Evolutionary conservation across 2,888 invertebrate species (phyloP).

Genomic region (Timema cristinae): DNA sequence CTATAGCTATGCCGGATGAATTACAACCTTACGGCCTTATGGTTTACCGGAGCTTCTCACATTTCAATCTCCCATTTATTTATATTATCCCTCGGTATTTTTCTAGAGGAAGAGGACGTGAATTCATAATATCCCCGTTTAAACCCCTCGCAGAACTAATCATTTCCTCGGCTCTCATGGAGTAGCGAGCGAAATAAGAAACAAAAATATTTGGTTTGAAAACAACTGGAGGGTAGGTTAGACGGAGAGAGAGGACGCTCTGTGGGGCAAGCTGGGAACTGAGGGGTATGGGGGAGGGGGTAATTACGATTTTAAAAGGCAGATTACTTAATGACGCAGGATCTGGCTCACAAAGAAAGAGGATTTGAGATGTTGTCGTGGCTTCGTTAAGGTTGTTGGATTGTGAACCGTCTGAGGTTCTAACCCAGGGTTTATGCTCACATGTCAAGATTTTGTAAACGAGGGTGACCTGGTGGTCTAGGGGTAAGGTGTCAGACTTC

Average conservation of each 20-base stretch:
- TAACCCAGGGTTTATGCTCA: no score
- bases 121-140: slow-evolving; percentile 25
- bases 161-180: not conserved
- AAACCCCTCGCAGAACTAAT: slow-evolving; percentile 16
- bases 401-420: no score
- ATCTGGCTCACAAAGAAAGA: no score
- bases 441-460: no score
- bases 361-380: no score
- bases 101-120: slow-evolving; percentile 17
- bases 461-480: no score
- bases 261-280: not conserved
- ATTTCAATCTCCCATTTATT: slow-evolving; percentile 9
- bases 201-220: slow-evolving; percentile 14
- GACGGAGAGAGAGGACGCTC: no score
- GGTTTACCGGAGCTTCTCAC: not conserved
- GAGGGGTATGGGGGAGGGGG: not conserved
- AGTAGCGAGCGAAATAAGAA: slow-evolving; percentile 9
- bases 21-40: not conserved
- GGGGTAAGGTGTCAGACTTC: no score
- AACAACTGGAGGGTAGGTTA: not conserved
- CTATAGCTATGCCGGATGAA: not conserved
- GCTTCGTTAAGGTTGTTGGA: no score
- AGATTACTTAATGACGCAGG: no score
- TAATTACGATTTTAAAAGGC: no score
- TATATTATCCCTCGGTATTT: slow-evolving; percentile 20